These are phyloP conservation scores for Heterochromis multidens DNA, from an alignment of 2,113 vertebrate species.

Conservation along the genomic window DNA sequence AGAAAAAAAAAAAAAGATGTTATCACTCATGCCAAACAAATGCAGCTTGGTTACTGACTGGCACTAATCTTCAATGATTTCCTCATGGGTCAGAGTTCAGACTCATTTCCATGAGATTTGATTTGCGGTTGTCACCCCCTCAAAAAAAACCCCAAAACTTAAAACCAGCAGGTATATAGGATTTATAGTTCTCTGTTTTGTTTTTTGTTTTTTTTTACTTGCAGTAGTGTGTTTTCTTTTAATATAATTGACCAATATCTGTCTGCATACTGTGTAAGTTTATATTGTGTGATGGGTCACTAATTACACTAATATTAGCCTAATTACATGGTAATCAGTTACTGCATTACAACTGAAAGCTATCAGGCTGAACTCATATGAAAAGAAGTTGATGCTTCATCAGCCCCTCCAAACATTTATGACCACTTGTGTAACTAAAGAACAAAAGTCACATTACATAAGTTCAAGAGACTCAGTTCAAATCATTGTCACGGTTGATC, in stretches of 20 bases:
- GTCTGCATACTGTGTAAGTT: background rate
- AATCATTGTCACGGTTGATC: background rate
- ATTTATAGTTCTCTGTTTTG: background rate
- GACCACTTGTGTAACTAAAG: background rate
- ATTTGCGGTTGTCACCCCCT: background rate
- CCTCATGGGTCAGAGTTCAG: conserved; percentile 10
- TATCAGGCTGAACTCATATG: background rate
- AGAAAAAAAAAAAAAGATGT: too few relatives aligned
- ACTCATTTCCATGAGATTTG: background rate
- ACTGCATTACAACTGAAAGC: background rate
- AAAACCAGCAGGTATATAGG: background rate
- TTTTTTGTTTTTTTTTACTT: background rate
- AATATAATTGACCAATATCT: background rate
- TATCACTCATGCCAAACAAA: background rate
- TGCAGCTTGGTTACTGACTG: background rate
- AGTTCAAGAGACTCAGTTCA: background rate
- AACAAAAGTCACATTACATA: conserved; percentile 12
- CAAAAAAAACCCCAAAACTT: background rate
- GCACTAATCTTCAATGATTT: conserved; percentile 19
- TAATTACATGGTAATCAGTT: background rate
- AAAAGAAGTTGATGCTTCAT: background rate
- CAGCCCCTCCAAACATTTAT: background rate
- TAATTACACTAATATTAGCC: background rate
- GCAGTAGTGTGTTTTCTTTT: background rate
- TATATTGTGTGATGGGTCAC: background rate